Base-by-base conservation (phyloP, 2,113 vertebrate species). In the Potamarius usumacintae region DNA sequence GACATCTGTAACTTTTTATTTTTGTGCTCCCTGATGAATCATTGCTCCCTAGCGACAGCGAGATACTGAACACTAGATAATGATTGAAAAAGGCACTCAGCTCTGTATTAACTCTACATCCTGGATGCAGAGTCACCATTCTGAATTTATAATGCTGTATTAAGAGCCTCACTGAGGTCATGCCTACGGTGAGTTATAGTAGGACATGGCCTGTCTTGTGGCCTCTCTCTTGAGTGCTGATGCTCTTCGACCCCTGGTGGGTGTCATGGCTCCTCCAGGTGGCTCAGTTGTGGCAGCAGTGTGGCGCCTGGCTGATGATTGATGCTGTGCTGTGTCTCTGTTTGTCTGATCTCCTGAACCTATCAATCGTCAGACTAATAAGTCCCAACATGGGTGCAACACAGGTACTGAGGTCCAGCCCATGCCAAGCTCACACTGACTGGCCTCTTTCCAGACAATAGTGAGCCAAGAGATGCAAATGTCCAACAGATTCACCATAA, bases 281-380 rank as follows among this genome's bases (percentile, higher is more conserved):
- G 78, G 34, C 72, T 88, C 63, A 83, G 52, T 78, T 79, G 71
- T 72, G 71, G 62, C 52, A n/a, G 62, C 52, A n/a, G 17, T 71
- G 30, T 52, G 22, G 74, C 22, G 34, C 60, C 80, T 18, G 81
- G 48, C 48, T 52, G 58, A 30, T 80, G 53, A 86, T 86, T 90
- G 80, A 89, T 90, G 83, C 62, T 72, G 79, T n/a, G 2, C 71
- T 14, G 2, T 57, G 53, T 30, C 85, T 76, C 65, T 85, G 72
- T 60, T 60, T 81, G 81, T 85, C 65, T 84, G 84, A 86, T 88
- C 60, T 86, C 82, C 78, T 82, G 86, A 86, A 79, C 83, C 48
- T 57, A 87, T 89, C 69, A 69, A 83, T 82, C 50, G 53, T 85
- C 80, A 79, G 84, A 76, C 83, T 85, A 89, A 90, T 89, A 76